Base-by-base conservation (phyloP, 92 coral and sea anemone genomes). In the Muricea muricata region DNA sequence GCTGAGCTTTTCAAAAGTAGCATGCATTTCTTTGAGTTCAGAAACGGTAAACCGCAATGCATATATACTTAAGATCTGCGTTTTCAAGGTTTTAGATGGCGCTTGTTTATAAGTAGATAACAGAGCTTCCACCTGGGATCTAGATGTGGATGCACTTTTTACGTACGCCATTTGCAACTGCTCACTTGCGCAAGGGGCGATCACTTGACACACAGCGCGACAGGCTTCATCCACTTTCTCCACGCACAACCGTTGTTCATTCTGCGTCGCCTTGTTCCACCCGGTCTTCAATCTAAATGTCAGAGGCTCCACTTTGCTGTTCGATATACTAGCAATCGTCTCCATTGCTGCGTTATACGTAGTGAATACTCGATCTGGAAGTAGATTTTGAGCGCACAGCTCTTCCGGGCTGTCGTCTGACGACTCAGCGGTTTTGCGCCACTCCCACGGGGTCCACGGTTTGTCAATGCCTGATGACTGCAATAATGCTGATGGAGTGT, bases 141-240 rank as follows among this genome's bases (percentile, higher is more conserved):
- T 24, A 11, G 71, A 71, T 35, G 20, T 79, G 15, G 90, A 82
- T 9, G 65, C 78, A 26, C 78, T 81, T 50, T 10, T 46, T 65
- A 40, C 47, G 72, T 87, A 79, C 47, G 92, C 76, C 47, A 81
- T 76, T 78, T 85, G 65, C 24, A 91, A 84, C 40, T 89, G 86
- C 73, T 69, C 73, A 20, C 87, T 89, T 65, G 89, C 95, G 52
- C 89, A 89, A 9, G 94, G 91, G 0, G 93, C 90, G 67, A 92
- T 92, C 71, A 89, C 50, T 46, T 79, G 82, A 76, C 93, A 92
- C 32, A 92, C 89, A 9, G 89, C 72, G 72, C 63, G 78, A 56
- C 94, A 92, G 45, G 91, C 93, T 89, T 89, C 91, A 35, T 63
- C 79, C 18, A 92, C 91, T 86, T 83, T 92, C 25, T 78, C 90